Base-by-base conservation (phyloP, 2,113 vertebrate genomes). In the Lonchura striata region DNA sequence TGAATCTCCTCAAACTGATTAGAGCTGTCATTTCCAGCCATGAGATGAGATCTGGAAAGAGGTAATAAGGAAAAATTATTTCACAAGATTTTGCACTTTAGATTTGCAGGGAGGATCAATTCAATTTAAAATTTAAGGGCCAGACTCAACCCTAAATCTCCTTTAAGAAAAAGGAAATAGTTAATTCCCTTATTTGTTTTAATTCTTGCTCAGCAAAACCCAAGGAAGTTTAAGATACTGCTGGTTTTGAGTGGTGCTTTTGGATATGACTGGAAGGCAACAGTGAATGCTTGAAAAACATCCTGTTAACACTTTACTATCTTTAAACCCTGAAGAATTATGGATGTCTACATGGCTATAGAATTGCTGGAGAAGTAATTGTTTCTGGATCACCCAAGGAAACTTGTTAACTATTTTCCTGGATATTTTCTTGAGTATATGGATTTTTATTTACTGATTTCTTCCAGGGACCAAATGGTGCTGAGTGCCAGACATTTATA, bases 111-210 rank as follows among this genome's bases (percentile, higher is more conserved):
- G 64, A 78, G 72, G 80, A 92, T 95, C 20, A 16, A 94, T 91
- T 86, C 17, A 41, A 3, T 19, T 84, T 42, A 39, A 85, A 91
- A 95, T 95, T 84, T 89, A 89, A 89, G 65, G 69, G 49, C 41
- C 57, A 79, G 74, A 46, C 41, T 71, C 53, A 82, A 84, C 69
- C 86, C 49, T 89, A 95, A 89, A 94, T 87, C 92, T 95, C 77
- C n/a, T 91, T 84, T 75, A 89, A 92, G 89, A 69, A 94, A 96
- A 94, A 93, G 16, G 75, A 82, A 92, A 88, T 22, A 91, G 82
- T 91, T 59, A 59, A 81, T 87, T 79, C 91, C 61, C 86, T 71
- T 23, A 82, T 95, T 96, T 95, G 86, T 95, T 89, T 15, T 65
- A 94, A 82, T 95, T 92, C 80, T 64, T 71, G 64, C 70, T 81